phyloP scores from a whole-genome alignment of 2,113 vertebrate species.

The Callospermophilus lateralis region DNA sequence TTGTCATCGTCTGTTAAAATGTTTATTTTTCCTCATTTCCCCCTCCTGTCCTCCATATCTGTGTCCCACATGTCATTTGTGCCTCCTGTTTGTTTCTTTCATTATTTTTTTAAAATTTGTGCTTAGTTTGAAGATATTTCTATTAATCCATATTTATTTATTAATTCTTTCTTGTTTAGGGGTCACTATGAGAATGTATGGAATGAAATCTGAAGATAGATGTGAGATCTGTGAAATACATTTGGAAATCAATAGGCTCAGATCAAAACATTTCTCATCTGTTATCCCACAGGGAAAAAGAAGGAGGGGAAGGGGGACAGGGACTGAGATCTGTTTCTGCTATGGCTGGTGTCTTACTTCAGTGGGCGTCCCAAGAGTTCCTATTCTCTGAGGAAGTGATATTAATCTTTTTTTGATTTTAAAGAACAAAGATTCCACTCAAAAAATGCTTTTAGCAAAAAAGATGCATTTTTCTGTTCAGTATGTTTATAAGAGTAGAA shows the following conservation, averaged over 20 bases:
- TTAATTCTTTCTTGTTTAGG: neutral
- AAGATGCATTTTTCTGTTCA: no score
- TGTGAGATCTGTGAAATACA: neutral
- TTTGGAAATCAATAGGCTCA: neutral
- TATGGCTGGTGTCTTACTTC: neutral
- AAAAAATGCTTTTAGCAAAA: neutral
- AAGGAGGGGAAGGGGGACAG: neutral
- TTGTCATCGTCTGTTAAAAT: neutral
- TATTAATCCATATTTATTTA: neutral
- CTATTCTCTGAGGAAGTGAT: neutral
- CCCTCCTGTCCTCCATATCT: neutral
- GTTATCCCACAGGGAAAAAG: neutral
- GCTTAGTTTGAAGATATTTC: neutral
- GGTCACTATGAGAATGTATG: neutral
- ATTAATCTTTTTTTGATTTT: neutral
- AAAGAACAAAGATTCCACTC: neutral
- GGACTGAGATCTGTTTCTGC: neutral
- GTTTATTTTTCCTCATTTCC: neutral
- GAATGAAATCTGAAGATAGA: neutral
- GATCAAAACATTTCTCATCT: neutral
- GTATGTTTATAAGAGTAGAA: neutral
- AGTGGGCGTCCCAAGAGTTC: neutral
- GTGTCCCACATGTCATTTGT: neutral
- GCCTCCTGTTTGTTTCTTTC: neutral
- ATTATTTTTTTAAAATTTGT: neutral